Percentiles rank a stretch among this genome's conserved stretches.
These are phyloP conservation scores for Threskiornis aethiopicus DNA, from an alignment of 2,797 vertebrate species.

Conservation along the genomic window DNA sequence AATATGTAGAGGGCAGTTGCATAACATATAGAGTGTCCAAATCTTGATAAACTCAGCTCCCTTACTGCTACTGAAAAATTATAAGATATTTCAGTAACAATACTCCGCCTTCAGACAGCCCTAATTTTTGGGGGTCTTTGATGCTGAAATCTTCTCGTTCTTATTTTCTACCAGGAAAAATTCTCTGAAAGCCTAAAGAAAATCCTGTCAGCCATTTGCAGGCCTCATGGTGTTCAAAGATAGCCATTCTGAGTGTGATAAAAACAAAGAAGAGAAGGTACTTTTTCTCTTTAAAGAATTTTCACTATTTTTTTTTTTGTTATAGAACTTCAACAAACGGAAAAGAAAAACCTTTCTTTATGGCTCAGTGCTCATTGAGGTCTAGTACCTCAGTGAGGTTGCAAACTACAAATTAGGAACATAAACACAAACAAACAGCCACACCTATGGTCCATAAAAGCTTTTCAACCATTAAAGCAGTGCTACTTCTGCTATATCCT, in stretches of 20 bases:
- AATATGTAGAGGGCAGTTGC: not conserved
- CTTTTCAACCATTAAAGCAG: slow-evolving; percentile 54
- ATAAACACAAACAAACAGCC: slow-evolving; percentile 36
- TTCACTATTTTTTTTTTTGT: not conserved
- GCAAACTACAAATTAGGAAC: slow-evolving; percentile 44
- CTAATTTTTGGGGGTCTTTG: not conserved
- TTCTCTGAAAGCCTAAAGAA: slow-evolving; percentile 14
- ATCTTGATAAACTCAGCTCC: slow-evolving; percentile 15
- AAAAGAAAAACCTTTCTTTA: not conserved
- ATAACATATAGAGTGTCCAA: not conserved
- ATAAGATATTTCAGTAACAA: not conserved
- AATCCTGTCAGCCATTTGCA: slow-evolving; percentile 9
- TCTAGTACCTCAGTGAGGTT: slow-evolving; percentile 44
- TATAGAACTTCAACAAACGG: not conserved
- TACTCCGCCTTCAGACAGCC: not conserved
- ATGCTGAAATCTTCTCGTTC: not conserved
- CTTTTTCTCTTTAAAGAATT: not conserved
- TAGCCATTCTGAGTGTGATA: not conserved
- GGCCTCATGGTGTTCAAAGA: not conserved
- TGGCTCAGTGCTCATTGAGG: slow-evolving; percentile 22
- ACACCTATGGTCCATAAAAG: slow-evolving; percentile 58
- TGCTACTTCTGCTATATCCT: not conserved
- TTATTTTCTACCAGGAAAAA: not conserved
- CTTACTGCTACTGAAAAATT: not conserved
- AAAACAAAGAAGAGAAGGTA: not conserved